Evolutionary conservation across 37 sponge, comb jelly and placozoan species (phyloP), one percentile per base, ranked within the genome.

Genomic region (Halichondria panicea): DNA sequence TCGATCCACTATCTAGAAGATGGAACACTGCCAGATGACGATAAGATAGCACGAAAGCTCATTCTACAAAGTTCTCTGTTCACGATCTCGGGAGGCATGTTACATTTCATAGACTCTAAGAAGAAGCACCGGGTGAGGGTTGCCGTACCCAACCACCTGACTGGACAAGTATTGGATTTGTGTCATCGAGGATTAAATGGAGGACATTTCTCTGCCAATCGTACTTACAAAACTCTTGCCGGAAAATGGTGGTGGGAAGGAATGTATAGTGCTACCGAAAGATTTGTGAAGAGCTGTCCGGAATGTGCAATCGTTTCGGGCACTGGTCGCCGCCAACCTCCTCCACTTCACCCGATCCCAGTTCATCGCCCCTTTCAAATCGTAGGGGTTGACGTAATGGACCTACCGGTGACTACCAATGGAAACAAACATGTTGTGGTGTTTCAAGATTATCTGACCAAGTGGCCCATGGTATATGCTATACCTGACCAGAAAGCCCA

Each of bases 311-410:
- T 80, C 7, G 68, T 40, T 15, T 56, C 35, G 3, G 75, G 74
- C 28, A 12, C 27, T 58, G 61, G 73, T 27, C 54, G 59, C 21
- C 31, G n/a, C 21, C 46, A 18, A 5, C 48, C 24, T 32, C 87
- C 86, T 56, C 72, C 48, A 55, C 76, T 84, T 1, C 78, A 80
- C 34, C 79, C 78, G 2, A 76, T 78, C 22, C 78, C 86, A 22
- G 73, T 85, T 4, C 57, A 78, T 4, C 48, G 80, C 11, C 48
- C 42, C 5, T 84, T 84, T 53, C 84, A n/a, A n/a, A n/a, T n/a
- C n/a, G n/a, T n/a, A n/a, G n/a, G n/a, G n/a, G n/a, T n/a, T n/a
- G n/a, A n/a, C n/a, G n/a, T n/a, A n/a, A n/a, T n/a, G n/a, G n/a
- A n/a, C n/a, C n/a, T n/a, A n/a, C n/a, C n/a, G n/a, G n/a, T n/a